Evolutionary conservation across 2,113 vertebrate genomes (phyloP).

Genomic region (Protobothrops flavoviridis): DNA sequence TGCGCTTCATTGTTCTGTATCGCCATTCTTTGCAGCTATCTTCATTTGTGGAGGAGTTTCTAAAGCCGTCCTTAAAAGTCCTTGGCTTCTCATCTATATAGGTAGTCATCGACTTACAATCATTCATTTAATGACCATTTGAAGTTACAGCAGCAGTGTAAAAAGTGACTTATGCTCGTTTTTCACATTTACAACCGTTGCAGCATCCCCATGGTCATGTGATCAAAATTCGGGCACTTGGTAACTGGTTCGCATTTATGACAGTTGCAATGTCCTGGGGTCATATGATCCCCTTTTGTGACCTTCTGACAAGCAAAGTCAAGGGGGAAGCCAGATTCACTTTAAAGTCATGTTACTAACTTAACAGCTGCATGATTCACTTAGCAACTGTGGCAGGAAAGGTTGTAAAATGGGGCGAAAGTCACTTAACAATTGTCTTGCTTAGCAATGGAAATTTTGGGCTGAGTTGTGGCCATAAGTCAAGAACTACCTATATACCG

Average conservation of each 20-base stretch:
- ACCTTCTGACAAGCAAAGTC: not conserved
- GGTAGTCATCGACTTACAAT: not conserved
- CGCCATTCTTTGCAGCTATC: not conserved
- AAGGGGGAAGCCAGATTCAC: not conserved
- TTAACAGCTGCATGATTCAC: not conserved
- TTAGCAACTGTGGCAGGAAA: not conserved
- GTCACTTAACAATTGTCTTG: not conserved
- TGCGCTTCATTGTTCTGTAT: not conserved
- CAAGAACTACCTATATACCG: not conserved
- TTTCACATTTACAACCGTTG: not conserved
- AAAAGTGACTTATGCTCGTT: not conserved
- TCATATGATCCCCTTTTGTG: not conserved
- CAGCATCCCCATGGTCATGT: not conserved
- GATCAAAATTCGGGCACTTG: not conserved
- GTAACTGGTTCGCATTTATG: not conserved
- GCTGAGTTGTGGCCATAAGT: not conserved
- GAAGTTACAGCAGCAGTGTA: not conserved
- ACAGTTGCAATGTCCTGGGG: not conserved
- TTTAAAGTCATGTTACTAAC: not conserved
- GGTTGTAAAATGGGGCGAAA: not conserved
- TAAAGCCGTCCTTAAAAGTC: not conserved
- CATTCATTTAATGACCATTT: not conserved
- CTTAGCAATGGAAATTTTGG: not conserved
- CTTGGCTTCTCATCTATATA: not conserved
- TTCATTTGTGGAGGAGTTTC: not conserved